A percentile compares a stretch with the other conserved stretches of the same genome.
Conservation (phyloP, 1,140 invertebrate genomes). For the Cyclargus thomasi region DNA sequence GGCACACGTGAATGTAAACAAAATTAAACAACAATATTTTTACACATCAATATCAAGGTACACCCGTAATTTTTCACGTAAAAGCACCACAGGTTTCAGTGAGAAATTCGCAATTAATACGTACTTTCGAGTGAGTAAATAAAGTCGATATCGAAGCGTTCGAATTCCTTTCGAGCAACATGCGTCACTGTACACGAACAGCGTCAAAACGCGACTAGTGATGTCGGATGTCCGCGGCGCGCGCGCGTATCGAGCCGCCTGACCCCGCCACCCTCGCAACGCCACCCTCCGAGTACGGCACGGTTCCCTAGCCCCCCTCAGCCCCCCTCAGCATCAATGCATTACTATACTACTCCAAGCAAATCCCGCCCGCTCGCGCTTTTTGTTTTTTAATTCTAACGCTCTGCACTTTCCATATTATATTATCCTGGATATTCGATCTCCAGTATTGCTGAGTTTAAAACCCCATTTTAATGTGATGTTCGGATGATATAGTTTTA, state of each 20-base stretch:
- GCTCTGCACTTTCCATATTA: constrained; percentile 31
- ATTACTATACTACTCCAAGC: constrained; percentile 27
- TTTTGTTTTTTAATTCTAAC: constrained; percentile 20
- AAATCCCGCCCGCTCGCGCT: neutral
- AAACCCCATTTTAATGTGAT: too few relatives aligned
- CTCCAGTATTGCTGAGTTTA: too few relatives aligned
- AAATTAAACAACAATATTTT: constrained; percentile 25
- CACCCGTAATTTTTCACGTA: constrained; percentile 16
- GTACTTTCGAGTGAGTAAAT: constrained; percentile 45
- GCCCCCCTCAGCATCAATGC: constrained; percentile 39
- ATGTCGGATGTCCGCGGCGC: constrained; percentile 42
- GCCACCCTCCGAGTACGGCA: constrained; percentile 43
- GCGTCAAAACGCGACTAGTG: constrained; percentile 59
- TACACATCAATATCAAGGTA: neutral
- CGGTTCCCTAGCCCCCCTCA: constrained; percentile 34
- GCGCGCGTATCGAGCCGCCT: constrained; percentile 66
- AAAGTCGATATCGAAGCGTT: constrained; percentile 55
- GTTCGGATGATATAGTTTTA: too few relatives aligned
- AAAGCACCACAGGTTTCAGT: neutral
- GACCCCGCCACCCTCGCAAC: constrained; percentile 42
- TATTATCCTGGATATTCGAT: neutral
- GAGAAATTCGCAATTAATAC: constrained; percentile 33
- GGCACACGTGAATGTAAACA: constrained; percentile 37
- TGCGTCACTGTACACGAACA: constrained; percentile 36
- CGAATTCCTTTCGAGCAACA: constrained; percentile 30